Percentiles rank a stretch among this genome's conserved stretches.
Evolutionary conservation across 2,888 invertebrate genomes (phyloP).

Genomic region (Dromius quadrimaculatus): DNA sequence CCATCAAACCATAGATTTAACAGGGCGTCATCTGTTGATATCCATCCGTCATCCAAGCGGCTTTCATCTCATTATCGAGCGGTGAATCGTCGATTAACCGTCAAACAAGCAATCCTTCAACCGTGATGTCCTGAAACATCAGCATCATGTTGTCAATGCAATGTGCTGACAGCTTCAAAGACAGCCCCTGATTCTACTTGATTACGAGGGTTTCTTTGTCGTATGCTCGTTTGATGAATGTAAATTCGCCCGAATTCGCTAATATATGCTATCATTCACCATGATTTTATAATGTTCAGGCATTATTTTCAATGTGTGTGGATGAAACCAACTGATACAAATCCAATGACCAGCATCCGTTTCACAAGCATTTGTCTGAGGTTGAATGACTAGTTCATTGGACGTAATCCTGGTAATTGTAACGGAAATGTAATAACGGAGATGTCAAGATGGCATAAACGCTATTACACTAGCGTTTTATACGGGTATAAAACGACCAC

Average conservation of each 20-base stretch:
- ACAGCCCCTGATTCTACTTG: background rate
- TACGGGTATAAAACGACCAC: constrained; percentile 10
- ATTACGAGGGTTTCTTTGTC: background rate
- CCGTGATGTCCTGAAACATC: background rate
- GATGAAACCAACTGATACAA: no score
- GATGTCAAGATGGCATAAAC: constrained; percentile 21
- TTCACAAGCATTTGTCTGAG: constrained; percentile 17
- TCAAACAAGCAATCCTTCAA: constrained; percentile 13
- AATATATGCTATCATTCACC: no score
- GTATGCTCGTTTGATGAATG: no score
- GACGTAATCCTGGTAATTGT: constrained; percentile 10
- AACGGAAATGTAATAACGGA: constrained; percentile 18
- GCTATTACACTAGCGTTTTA: constrained; percentile 20
- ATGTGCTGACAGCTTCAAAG: constrained; percentile 17
- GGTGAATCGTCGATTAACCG: constrained; percentile 19
- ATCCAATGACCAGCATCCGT: constrained; percentile 2
- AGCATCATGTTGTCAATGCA: constrained; percentile 11
- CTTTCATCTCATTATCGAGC: constrained; percentile 20
- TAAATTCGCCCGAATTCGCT: no score
- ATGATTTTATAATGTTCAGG: no score
- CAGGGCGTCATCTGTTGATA: constrained; percentile 2
- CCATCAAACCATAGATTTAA: no score
- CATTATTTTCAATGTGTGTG: no score
- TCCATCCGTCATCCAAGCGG: constrained; percentile 8
- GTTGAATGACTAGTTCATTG: constrained; percentile 15